Conservation (phyloP, 2,888 invertebrate genomes). For the Drosophila falleni region DNA sequence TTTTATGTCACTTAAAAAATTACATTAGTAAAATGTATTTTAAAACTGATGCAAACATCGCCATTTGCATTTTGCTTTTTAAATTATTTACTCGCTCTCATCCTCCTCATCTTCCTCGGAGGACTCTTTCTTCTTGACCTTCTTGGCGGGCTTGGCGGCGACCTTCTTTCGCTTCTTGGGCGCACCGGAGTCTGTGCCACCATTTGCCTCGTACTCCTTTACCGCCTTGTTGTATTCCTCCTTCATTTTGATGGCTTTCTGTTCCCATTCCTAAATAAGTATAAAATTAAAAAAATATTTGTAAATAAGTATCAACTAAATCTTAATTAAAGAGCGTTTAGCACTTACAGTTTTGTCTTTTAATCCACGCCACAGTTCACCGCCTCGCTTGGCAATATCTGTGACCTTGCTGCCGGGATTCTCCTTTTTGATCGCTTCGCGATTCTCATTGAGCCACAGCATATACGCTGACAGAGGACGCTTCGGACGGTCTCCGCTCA, state of each 20-base stretch:
- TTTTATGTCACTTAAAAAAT: constrained; percentile 83
- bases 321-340: background rate
- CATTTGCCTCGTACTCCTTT: constrained; percentile 94
- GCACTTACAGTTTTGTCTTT: constrained; percentile 92
- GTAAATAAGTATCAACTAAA: background rate
- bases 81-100: constrained; percentile 88
- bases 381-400: constrained; percentile 97
- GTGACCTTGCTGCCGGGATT: constrained; percentile 96
- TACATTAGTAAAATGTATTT: constrained; percentile 85
- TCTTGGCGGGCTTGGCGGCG: constrained; percentile 83
- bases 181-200: constrained; percentile 88
- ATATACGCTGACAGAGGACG: constrained; percentile 97
- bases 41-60: constrained; percentile 80
- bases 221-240: constrained; percentile 95
- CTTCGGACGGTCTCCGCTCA: constrained; percentile 96
- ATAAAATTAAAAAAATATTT: background rate
- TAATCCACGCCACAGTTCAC: constrained; percentile 97
- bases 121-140: constrained; percentile 88
- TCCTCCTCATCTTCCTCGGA: constrained; percentile 89
- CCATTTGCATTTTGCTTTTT: constrained; percentile 28
- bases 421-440: constrained; percentile 95
- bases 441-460: constrained; percentile 96
- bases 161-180: constrained; percentile 88
- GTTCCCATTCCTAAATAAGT: constrained; percentile 94
- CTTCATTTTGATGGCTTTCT: constrained; percentile 94